Base-by-base conservation (phyloP, 2,888 invertebrate species). In the Eumacrocentrus americanus region DNA sequence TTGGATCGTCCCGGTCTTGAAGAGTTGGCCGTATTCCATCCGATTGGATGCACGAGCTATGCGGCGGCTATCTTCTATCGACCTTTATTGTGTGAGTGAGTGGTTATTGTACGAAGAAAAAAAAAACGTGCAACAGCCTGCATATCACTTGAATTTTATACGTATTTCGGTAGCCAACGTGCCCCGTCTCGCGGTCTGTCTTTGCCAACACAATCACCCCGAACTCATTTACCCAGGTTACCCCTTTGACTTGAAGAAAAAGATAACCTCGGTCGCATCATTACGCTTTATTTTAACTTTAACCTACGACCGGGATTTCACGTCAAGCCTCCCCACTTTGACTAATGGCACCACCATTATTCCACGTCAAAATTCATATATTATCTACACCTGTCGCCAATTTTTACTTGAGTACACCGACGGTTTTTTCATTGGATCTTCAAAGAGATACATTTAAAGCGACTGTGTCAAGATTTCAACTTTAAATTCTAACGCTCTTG, bases 151-250 rank as follows among this genome's bases (percentile, higher is more conserved):
- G 62, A 65, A 54, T 54, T 51, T 60, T 60, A 60, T 58, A 70
- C 70, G 71, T 71, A 76, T 76, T 73, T 75, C 76, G 72, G 72
- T 72, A 73, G 74, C 69, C 55, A 47, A 34, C 46, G 38, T 35
- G 44, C 46, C 54, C 23, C 44, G 44, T 37, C 14, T 58, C 51
- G 37, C 25, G n/a, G n/a, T n/a, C 58, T 51, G 23, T 55, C 42
- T 46, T 62, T 57, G 47, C 34, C 46, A 48, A 54, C 50, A 20
- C 50, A 63, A 58, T 46, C 59, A 38, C 44, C 37, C 54, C 42
- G 38, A 53, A 57, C 50, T 47, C 29, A 38, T 58, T 63, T 37
- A 20, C 14, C 34, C 54, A 54, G 44, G 44, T 54, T 54, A 54
- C 54, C 46, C 25, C 54, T 44, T 29, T 42, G 54, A 34, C 44